A percentile compares a stretch with the other conserved stretches of the same genome.
Evolutionary conservation across 2,797 vertebrate species (phyloP).

Genomic region (Coregonus sp.): DNA sequence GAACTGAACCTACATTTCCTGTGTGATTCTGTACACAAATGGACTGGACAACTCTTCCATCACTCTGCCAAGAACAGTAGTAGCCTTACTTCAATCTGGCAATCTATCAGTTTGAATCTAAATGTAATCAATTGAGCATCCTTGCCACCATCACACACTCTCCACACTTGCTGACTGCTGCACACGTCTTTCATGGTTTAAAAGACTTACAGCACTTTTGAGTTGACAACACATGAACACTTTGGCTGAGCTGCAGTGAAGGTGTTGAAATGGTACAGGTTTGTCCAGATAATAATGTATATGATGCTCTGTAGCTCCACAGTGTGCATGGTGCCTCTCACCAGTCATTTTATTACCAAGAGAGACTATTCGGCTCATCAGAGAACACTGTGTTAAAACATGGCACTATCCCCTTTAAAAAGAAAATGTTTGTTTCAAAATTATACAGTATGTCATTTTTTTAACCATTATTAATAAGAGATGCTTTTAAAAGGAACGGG

Average conservation of each 20-base stretch:
- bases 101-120: conserved; percentile 15
- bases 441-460: too few relatives aligned
- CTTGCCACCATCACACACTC: background rate
- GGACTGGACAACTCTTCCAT: conserved; percentile 43
- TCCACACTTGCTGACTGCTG: conserved; percentile 42
- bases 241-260: conserved; percentile 37
- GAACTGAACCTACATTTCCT: conserved; percentile 37
- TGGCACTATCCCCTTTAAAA: conserved; percentile 70
- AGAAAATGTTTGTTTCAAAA: conserved; percentile 23
- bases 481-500: conserved; percentile 64
- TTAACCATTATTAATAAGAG: conserved; percentile 47
- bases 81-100: too few relatives aligned
- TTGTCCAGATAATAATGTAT: conserved; percentile 46
- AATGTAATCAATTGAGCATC: conserved; percentile 42
- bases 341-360: conserved; percentile 62
- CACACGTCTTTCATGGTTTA: conserved; percentile 56
- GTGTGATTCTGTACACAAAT: conserved; percentile 10
- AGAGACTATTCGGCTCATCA: conserved; percentile 31
- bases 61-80: conserved; percentile 47
- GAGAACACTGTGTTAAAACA: conserved; percentile 55
- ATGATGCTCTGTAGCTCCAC: conserved; percentile 46
- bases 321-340: conserved; percentile 59
- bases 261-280: conserved; percentile 58
- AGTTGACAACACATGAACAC: conserved; percentile 22
- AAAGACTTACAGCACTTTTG: conserved; percentile 49